These are phyloP conservation scores for Siderastrea radians DNA, from an alignment of 92 coral and sea anemone genomes.

Conservation along the genomic window DNA sequence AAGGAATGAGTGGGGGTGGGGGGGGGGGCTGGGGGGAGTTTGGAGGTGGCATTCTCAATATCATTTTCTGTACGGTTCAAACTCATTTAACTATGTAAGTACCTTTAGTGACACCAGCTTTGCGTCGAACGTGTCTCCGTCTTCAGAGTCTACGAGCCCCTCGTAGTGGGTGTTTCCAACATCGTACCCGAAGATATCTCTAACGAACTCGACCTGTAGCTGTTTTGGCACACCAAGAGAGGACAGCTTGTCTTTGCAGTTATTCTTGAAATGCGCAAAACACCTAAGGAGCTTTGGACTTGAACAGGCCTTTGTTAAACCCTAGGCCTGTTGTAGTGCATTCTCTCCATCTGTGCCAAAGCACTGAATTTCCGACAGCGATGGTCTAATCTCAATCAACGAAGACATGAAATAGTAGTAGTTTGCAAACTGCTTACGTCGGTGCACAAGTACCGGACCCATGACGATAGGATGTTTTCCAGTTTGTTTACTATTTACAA, in stretches of 20 bases:
- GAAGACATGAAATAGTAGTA: constrained; percentile 54
- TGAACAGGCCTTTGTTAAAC: constrained; percentile 38
- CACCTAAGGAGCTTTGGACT: constrained; percentile 47
- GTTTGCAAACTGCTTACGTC: constrained; percentile 44
- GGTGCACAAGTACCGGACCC: constrained; percentile 60
- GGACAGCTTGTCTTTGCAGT: constrained; percentile 41
- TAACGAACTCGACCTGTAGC: constrained; percentile 9
- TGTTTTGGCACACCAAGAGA: constrained; percentile 45
- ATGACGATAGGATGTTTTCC: constrained; percentile 58
- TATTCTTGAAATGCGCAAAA: constrained; percentile 60
- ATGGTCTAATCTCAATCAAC: constrained; percentile 51
- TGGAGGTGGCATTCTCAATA: constrained; percentile 6
- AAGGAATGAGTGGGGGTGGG: no score
- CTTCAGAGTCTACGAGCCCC: constrained; percentile 39
- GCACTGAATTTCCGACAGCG: constrained; percentile 30
- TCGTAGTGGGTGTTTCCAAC: constrained; percentile 30
- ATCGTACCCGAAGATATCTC: constrained; percentile 48
- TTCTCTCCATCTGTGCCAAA: constrained; percentile 59
- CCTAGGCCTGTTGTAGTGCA: constrained; percentile 54
- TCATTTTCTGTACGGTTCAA: background rate
- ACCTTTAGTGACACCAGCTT: constrained; percentile 24
- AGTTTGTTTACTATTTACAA: constrained; percentile 36
- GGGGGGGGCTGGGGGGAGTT: no score
- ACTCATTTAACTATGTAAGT: constrained; percentile 6
- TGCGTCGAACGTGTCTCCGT: constrained; percentile 26